Evolutionary conservation across 2,888 invertebrate genomes (phyloP), one percentile per base, ranked within the genome.

Genomic region (Morpho helenor): DNA sequence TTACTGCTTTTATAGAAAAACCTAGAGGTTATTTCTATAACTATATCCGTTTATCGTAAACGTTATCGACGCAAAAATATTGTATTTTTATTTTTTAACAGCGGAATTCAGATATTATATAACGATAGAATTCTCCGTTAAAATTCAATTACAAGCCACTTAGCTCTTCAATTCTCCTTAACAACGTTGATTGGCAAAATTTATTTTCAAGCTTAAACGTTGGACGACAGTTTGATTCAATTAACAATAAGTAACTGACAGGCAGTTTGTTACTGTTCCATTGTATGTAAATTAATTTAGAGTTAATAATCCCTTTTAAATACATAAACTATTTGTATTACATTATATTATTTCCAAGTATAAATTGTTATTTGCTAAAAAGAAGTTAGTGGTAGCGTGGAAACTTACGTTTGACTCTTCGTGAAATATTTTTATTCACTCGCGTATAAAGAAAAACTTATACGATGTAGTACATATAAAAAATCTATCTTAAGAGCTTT

Each of bases 91-190:
- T 54, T 47, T 31, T 7, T 41, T 41, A 48, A 54, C 41, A 39
- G 41, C 42, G 10, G 23, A n/a, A 48, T 48, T n/a, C 7, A 9
- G 48, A 54, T 48, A 48, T 47, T 42, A 23, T 42, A 16, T 23
- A 47, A 47, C n/a, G 23, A 48, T 22, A 48, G 47, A 48, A 48
- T 47, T 48, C 48, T 48, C 41, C 41, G 42, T 54, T 54, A 31
- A 42, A 54, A 54, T 48, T 48, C 42, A 42, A 54, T 48, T 54
- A 48, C 45, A n/a, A 54, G 42, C 42, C 54, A 54, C 54, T 54
- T 54, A 54, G 54, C n/a, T 42, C 47, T 54, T 42, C 47, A 42
- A 54, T 54, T 54, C 48, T 23, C 48, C 42, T 47, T 54, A 48
- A 54, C 54, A 48, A 10, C 54, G 42, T 54, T 48, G 42, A 54